These are phyloP conservation scores for Limosa lapponica DNA, from an alignment of 2,797 vertebrate genomes.

Conservation along the genomic window DNA sequence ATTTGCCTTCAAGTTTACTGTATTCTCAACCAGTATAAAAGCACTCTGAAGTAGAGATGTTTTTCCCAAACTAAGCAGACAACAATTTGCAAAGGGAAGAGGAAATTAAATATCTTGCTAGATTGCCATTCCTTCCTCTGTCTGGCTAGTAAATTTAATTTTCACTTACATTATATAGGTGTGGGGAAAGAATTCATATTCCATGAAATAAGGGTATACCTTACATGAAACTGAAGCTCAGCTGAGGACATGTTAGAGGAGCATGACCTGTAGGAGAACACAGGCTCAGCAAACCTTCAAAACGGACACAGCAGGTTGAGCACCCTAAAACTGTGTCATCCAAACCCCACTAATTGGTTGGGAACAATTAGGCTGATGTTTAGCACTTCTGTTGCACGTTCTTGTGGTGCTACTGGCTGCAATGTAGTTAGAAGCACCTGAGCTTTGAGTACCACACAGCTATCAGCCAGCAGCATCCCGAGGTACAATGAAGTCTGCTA, in stretches of 20 bases:
- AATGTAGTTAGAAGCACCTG: not conserved
- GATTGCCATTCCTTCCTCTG: not conserved
- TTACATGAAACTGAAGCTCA: not conserved
- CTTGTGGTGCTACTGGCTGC: not conserved
- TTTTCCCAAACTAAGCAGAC: not conserved
- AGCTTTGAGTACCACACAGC: not conserved
- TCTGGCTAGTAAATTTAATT: not conserved
- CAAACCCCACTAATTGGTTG: not conserved
- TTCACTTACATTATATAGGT: not conserved
- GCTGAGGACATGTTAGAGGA: not conserved
- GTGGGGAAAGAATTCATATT: not conserved
- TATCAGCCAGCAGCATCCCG: not conserved
- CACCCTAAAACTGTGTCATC: not conserved
- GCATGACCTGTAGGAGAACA: not conserved
- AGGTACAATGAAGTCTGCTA: not conserved
- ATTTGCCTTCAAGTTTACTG: not conserved
- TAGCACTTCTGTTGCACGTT: not conserved
- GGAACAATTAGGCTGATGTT: not conserved
- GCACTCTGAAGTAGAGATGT: not conserved
- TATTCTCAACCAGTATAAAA: not conserved
- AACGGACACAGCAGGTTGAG: not conserved
- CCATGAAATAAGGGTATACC: not conserved
- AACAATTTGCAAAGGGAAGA: not conserved
- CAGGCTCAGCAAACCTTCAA: not conserved
- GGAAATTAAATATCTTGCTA: not conserved